phyloP scores from a whole-genome alignment of 2,113 vertebrate species.

The Phalacrocorax carbo region DNA sequence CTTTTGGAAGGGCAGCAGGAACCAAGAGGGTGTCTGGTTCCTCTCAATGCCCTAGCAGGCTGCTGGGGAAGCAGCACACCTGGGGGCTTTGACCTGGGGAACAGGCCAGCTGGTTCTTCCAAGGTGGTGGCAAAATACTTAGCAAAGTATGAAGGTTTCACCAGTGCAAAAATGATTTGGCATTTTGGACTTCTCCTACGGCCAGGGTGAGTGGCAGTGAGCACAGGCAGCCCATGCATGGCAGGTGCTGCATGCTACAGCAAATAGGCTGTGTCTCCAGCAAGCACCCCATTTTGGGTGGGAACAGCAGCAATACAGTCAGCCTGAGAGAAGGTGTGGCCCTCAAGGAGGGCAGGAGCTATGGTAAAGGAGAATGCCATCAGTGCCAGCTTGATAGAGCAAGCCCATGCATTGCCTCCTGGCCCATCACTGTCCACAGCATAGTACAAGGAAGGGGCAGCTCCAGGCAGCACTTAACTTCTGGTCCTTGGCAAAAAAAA shows the following conservation, averaged over 20 bases:
- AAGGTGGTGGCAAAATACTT: neutral
- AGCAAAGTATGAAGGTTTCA: neutral
- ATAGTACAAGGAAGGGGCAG: neutral
- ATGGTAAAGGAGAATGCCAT: neutral
- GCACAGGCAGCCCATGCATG: accelerated
- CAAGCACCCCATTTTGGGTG: neutral
- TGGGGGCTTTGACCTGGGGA: accelerated
- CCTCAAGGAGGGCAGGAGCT: neutral
- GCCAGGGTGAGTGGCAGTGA: neutral
- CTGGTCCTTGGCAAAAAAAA: neutral
- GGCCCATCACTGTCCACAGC: neutral
- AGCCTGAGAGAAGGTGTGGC: neutral
- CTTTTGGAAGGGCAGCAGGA: neutral
- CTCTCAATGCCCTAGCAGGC: neutral
- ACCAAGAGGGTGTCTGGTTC: neutral
- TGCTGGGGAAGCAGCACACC: neutral
- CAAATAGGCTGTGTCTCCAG: accelerated
- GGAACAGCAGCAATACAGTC: neutral
- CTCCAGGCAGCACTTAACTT: neutral
- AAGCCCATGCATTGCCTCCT: neutral
- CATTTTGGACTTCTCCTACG: neutral
- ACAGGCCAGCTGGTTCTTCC: accelerated
- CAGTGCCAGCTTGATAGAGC: neutral
- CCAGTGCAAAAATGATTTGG: neutral
- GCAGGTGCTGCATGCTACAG: neutral